Conservation (phyloP, 2,113 vertebrate genomes). For the Oceanodroma tethys region DNA sequence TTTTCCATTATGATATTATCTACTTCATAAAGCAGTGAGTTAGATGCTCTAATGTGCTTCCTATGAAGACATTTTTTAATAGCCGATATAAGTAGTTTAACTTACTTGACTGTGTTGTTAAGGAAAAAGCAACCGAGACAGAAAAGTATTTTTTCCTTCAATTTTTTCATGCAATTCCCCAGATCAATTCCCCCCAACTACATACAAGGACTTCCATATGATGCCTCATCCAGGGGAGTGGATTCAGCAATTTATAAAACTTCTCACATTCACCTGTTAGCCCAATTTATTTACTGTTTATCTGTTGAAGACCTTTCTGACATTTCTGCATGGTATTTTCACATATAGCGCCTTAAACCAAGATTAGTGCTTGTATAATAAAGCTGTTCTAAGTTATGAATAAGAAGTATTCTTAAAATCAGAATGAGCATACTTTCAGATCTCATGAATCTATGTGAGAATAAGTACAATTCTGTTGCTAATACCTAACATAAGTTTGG, state of each 20-base stretch:
- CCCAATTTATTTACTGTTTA: background rate
- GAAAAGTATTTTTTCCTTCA: background rate
- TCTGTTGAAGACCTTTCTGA: background rate
- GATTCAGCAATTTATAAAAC: background rate
- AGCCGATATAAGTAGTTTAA: background rate
- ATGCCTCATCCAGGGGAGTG: background rate
- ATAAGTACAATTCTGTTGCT: background rate
- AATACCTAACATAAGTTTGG: background rate
- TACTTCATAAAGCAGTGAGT: background rate
- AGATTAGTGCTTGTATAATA: background rate
- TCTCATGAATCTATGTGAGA: background rate
- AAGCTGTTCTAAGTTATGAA: background rate
- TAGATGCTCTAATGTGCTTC: background rate
- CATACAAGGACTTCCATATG: background rate
- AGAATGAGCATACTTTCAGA: background rate
- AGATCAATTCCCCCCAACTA: background rate
- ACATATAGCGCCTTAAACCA: background rate
- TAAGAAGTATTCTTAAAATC: background rate
- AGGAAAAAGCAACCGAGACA: background rate
- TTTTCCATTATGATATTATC: background rate
- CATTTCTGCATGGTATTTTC: background rate
- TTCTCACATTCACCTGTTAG: background rate
- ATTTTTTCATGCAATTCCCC: background rate
- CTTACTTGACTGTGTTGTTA: background rate
- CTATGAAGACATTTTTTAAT: background rate